Evolutionary conservation across 2,113 vertebrate genomes (phyloP), one percentile per base, ranked within the genome.

Genomic region (Syrrhaptes paradoxus): DNA sequence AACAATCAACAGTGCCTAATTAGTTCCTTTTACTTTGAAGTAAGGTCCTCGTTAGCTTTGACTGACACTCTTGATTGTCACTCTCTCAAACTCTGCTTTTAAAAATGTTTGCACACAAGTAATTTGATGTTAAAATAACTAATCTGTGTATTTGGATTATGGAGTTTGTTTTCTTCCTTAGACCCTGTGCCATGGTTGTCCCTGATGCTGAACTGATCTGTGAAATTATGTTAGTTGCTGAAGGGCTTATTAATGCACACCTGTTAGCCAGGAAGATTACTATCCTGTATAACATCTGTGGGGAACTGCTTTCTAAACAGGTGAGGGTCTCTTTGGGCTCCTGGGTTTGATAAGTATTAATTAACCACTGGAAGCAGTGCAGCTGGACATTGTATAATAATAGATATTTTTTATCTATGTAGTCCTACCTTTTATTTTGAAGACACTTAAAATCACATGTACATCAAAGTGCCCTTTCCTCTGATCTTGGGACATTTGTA

Each of bases 301-400:
- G 97, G 90, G 98, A 99, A 54, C 98, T 99, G 59, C 98, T 99
- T 46, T 98, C 98, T 84, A 98, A 98, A 93, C 98, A 99, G 98
- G 98, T 99, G 96, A 98, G 67, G 7, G 10, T 36, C 46, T 81
- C 26, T 81, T 67, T 80, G 59, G 45, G 54, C 43, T 75, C 57
- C 26, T 65, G 34, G 14, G 10, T 26, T 89, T 86, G 13, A 46
- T 46, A 8, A 0, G 0, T 24, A 7, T 46, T 66, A 55, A 73
- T 75, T 58, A 85, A 51, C n/a, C 8, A 10, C 17, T 63, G 49
- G 38, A 80, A 85, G 65, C 31, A 13, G 6, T 41, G 34, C 2
- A 8, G 21, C 49, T 88, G 82, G 63, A 36, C 9, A 8, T 9
- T 34, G 8, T 55, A 19, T 25, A 43, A 29, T 77, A 63, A 38